A percentile compares a stretch with the other conserved stretches of the same genome.
phyloP scores from a whole-genome alignment of 2,888 invertebrate genomes.

The Heliothis peltigera region DNA sequence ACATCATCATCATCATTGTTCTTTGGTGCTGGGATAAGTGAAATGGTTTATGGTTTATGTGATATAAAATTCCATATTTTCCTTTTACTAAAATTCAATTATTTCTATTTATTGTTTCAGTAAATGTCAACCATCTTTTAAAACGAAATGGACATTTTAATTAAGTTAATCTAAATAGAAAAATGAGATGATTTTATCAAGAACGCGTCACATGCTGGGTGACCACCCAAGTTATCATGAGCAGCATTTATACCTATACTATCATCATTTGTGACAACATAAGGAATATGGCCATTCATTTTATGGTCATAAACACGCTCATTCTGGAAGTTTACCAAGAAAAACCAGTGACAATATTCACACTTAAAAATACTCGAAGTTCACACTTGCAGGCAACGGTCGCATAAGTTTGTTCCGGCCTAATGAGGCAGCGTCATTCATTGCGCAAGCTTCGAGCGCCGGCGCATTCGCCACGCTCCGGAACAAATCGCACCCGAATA shows the following conservation, averaged over 20 bases:
- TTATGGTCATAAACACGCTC: slow-evolving; percentile 12
- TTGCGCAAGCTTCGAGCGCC: slow-evolving; percentile 82
- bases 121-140: no score
- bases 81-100: no score
- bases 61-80: no score
- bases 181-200: neutral
- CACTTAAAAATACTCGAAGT: slow-evolving; percentile 59
- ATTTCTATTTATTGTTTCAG: no score
- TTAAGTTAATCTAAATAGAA: neutral
- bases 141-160: neutral
- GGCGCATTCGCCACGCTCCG: slow-evolving; percentile 83
- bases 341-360: slow-evolving; percentile 41
- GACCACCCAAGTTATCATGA: slow-evolving; percentile 29
- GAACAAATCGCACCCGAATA: slow-evolving; percentile 86
- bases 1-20: no score
- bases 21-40: no score
- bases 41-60: no score
- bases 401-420: slow-evolving; percentile 79
- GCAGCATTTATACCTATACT: slow-evolving; percentile 13
- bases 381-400: slow-evolving; percentile 55
- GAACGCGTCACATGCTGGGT: neutral
- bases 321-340: slow-evolving; percentile 40
- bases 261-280: slow-evolving; percentile 36
- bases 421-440: slow-evolving; percentile 83
- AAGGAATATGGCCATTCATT: slow-evolving; percentile 26